Percentiles rank a stretch among this genome's conserved stretches.
phyloP scores from a whole-genome alignment of 2,113 vertebrate species.

The Anarhynchus alexandrinus region DNA sequence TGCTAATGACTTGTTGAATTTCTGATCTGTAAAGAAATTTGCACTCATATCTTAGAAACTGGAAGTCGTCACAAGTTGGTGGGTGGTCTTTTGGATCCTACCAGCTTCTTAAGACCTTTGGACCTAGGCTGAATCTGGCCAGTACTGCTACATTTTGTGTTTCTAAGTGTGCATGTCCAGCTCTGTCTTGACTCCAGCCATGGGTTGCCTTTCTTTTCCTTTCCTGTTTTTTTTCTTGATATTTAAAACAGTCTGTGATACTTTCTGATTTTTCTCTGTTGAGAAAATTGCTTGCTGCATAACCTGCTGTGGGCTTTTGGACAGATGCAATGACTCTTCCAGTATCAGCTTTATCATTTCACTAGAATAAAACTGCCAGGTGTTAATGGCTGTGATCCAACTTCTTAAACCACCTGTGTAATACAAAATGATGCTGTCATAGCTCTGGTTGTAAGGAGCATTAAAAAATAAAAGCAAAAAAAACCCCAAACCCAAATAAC shows the following conservation, averaged over 20 bases:
- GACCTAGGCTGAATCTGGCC: background rate
- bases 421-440: background rate
- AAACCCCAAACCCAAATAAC: fast-evolving
- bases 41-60: background rate
- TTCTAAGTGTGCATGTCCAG: background rate
- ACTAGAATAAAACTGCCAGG: background rate
- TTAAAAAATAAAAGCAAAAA: background rate
- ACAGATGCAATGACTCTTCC: background rate
- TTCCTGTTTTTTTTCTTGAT: background rate
- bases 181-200: background rate
- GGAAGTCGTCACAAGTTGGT: background rate
- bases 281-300: background rate
- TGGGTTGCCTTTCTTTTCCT: background rate
- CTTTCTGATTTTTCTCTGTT: background rate
- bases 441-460: background rate
- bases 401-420: background rate
- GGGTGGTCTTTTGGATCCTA: background rate
- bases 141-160: background rate
- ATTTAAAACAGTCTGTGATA: background rate
- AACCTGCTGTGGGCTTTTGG: background rate
- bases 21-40: background rate
- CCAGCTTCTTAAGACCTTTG: background rate
- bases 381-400: background rate
- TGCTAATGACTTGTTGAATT: background rate
- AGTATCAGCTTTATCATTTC: background rate